Evolutionary conservation across 2,888 invertebrate genomes (phyloP), one percentile per base, ranked within the genome.

Genomic region (Orthosia gothica): DNA sequence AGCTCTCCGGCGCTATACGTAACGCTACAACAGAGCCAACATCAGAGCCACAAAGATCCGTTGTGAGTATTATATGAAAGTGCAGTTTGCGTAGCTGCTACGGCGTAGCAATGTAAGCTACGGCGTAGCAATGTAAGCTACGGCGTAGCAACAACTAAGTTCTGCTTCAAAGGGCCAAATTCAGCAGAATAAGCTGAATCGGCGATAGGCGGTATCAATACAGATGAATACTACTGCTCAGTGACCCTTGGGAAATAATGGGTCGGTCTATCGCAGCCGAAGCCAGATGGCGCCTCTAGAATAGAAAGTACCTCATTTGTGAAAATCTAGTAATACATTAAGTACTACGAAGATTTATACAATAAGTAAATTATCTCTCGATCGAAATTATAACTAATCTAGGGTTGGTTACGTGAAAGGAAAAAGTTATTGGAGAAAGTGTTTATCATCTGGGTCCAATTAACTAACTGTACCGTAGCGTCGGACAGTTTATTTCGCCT

Each of bases 181-280:
- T 65, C 52, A 57, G 20, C 52, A 55, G 32, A 47, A 40, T 65
- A 62, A 66, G 54, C n/a, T 55, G 65, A 77, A 74, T 57, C 32
- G 11, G 55, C 45, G 61, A 45, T 76, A 52, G 65, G 40, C 52
- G 55, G 76, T 84, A 79, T 79, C 78, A 83, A 87, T 83, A 86
- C 82, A 83, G 73, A 79, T 79, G 82, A 82, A 83, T 79, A 76
- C 72, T 69, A 40, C 58, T 71, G 59, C 65, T 71, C 77, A 73
- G 65, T 69, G 74, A 73, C 80, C 83, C 83, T 64, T 69, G 80
- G 80, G 80, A 83, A 81, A 81, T 81, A 79, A 69, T 83, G 83
- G 67, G 66, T 16, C 74, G 65, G 73, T 69, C 74, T 69, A 79
- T 59, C 66, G 62, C 55, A 79, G 68, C 65, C 66, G 79, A 79